Evolutionary conservation across 2,113 vertebrate genomes (phyloP).

Genomic region (Apodemus sylvaticus): DNA sequence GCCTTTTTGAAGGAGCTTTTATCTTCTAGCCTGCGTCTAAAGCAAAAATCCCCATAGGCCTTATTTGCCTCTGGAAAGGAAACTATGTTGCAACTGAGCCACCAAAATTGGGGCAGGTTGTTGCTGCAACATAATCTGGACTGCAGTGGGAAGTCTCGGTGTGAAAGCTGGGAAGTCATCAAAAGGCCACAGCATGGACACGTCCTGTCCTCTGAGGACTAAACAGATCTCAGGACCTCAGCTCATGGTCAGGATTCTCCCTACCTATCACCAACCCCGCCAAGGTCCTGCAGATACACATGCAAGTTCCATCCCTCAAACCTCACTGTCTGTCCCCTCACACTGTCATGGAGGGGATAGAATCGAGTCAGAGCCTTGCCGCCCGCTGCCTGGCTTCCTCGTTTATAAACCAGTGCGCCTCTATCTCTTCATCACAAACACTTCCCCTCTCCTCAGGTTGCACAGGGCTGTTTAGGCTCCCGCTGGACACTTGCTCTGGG

Average conservation of each 20-base stretch:
- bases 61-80: too few relatives aligned
- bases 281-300: background rate
- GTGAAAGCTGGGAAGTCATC: background rate
- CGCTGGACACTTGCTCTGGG: background rate
- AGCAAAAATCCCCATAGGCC: background rate
- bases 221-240: background rate
- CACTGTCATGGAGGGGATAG: background rate
- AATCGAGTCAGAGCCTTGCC: background rate
- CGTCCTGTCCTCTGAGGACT: too few relatives aligned
- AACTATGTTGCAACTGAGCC: background rate
- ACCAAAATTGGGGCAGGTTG: too few relatives aligned
- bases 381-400: background rate
- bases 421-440: background rate
- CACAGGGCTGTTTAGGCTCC: background rate
- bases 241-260: accelerated
- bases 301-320: background rate
- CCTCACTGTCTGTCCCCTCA: background rate
- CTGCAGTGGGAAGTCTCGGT: background rate
- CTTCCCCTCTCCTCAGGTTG: background rate
- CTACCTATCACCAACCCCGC: background rate
- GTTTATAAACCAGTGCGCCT: too few relatives aligned
- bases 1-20: background rate
- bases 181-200: accelerated
- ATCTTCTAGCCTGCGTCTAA: background rate
- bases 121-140: too few relatives aligned